These are phyloP conservation scores for Lutraria rhynchaena DNA, from an alignment of 1,140 invertebrate species.

Conservation along the genomic window DNA sequence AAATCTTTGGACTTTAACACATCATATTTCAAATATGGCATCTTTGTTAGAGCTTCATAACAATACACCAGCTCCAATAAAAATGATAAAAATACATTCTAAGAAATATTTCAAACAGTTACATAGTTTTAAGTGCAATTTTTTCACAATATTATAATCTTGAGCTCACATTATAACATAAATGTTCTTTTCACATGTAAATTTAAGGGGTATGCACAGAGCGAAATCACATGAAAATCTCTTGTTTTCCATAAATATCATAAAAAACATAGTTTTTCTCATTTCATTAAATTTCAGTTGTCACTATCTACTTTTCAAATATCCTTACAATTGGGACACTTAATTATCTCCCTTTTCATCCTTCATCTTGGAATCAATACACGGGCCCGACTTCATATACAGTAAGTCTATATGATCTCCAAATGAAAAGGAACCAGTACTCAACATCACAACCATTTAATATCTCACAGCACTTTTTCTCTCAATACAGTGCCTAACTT, in stretches of 20 bases:
- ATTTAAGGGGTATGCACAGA: conserved; percentile 20
- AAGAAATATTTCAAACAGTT: background rate
- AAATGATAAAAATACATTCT: conserved; percentile 2
- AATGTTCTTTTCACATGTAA: conserved; percentile 17
- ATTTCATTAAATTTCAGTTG: too few species aligned
- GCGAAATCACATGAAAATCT: conserved; percentile 11
- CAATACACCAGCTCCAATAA: background rate
- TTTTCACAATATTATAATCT: conserved; percentile 16
- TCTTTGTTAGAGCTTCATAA: background rate
- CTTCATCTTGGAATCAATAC: too few species aligned
- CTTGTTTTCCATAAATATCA: background rate
- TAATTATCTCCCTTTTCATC: too few species aligned
- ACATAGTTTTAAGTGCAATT: too few species aligned
- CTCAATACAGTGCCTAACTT: conserved; percentile 9
- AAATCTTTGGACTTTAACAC: conserved; percentile 11
- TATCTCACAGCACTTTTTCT: too few species aligned
- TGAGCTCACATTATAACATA: conserved; percentile 31
- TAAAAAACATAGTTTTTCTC: too few species aligned
- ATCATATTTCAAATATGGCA: conserved; percentile 37
- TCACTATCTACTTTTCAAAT: too few species aligned
- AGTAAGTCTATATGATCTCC: too few species aligned
- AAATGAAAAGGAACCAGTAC: too few species aligned
- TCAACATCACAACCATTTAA: too few species aligned
- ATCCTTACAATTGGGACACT: too few species aligned
- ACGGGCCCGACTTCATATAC: too few species aligned